phyloP scores from a whole-genome alignment of 2,888 invertebrate genomes.

The Nudaria mundana region DNA sequence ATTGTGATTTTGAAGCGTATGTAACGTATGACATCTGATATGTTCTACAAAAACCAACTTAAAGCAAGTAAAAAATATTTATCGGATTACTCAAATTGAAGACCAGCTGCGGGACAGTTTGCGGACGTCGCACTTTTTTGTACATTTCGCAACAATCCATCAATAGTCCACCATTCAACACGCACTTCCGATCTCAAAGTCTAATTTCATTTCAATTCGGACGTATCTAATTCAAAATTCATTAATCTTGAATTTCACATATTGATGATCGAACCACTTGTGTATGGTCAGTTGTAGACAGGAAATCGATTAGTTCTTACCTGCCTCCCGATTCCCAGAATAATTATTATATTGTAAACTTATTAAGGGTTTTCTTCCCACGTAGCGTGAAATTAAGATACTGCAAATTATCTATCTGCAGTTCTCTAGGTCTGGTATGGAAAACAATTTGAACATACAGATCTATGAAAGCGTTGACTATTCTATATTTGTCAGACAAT shows the following conservation, averaged over 20 bases:
- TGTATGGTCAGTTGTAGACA: constrained; percentile 78
- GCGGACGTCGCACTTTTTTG: constrained; percentile 63
- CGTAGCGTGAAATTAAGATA: constrained; percentile 2
- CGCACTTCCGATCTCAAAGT: constrained; percentile 74
- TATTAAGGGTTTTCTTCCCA: constrained; percentile 8
- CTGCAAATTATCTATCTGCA: background rate
- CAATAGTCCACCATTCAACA: constrained; percentile 67
- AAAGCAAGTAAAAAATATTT: constrained; percentile 58
- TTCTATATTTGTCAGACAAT: too few species aligned
- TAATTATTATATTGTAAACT: constrained; percentile 10
- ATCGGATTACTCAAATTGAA: constrained; percentile 69
- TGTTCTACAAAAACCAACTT: constrained; percentile 21
- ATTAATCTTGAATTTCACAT: constrained; percentile 71
- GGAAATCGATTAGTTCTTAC: constrained; percentile 69
- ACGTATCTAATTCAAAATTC: constrained; percentile 76
- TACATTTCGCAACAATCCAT: constrained; percentile 63
- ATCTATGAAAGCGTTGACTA: too few species aligned
- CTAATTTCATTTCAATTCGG: constrained; percentile 73
- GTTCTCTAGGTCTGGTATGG: too few species aligned
- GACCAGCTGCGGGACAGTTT: constrained; percentile 71
- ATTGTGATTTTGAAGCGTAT: too few species aligned
- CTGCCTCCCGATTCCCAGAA: constrained; percentile 33
- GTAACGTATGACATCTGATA: constrained; percentile 11
- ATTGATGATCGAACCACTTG: constrained; percentile 60
- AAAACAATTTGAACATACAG: background rate